A percentile compares a stretch with the other conserved stretches of the same genome.
Conservation (phyloP, 1,140 invertebrate species). For the Physella acuta region DNA sequence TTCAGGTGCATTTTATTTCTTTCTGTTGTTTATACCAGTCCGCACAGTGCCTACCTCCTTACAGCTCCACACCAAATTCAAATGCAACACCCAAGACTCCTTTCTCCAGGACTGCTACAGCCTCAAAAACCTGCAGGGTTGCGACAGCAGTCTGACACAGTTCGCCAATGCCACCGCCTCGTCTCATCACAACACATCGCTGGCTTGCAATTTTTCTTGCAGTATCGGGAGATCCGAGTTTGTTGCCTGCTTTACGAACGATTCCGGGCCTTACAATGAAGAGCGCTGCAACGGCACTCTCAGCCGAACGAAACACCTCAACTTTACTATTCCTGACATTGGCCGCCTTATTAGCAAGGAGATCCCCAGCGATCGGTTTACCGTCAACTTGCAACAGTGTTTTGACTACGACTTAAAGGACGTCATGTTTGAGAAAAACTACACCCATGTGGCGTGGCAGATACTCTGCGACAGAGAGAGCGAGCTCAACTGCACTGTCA, state of each 20-base stretch:
- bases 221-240: not conserved
- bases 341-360: conserved; percentile 29
- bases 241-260: conserved; percentile 32
- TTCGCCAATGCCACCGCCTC: not conserved
- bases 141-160: not conserved
- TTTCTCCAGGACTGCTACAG: conserved; percentile 37
- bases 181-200: not conserved
- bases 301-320: conserved; percentile 3
- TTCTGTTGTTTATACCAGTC: conserved; percentile 38
- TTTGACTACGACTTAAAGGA: conserved; percentile 43
- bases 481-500: conserved; percentile 35
- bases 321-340: conserved; percentile 23
- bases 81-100: conserved; percentile 44
- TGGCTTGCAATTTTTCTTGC: conserved; percentile 8
- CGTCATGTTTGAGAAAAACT: conserved; percentile 19
- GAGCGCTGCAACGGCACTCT: conserved; percentile 25
- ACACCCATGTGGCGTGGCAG: conserved; percentile 34
- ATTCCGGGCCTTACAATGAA: conserved; percentile 1
- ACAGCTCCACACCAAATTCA: conserved; percentile 32
- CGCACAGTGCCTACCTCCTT: conserved; percentile 23
- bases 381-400: conserved; percentile 28
- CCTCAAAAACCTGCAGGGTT: not conserved
- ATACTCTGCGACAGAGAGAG: conserved; percentile 41
- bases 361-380: conserved; percentile 22
- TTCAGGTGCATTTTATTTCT: conserved; percentile 40